Conservation (phyloP, 2,888 invertebrate genomes). For the Nemotelus pantherinus region DNA sequence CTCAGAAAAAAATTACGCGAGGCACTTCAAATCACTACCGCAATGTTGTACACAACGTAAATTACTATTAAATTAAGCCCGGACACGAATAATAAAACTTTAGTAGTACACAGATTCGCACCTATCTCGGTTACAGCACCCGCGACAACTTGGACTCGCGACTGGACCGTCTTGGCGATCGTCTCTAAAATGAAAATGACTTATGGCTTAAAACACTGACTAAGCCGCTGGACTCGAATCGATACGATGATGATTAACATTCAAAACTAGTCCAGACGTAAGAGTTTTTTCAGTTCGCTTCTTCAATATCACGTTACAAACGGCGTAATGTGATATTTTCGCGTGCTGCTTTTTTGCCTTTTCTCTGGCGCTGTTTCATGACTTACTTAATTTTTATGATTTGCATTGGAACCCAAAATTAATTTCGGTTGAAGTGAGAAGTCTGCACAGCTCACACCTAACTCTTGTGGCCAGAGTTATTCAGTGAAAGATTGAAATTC, state of each 20-base stretch:
- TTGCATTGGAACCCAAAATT: too few species aligned
- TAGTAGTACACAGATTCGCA: not conserved
- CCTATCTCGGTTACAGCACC: not conserved
- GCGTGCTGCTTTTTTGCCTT: not conserved
- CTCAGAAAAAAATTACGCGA: too few species aligned
- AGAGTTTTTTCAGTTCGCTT: not conserved
- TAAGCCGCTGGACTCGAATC: not conserved
- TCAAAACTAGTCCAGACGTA: slow-evolving; percentile 34
- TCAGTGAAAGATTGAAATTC: too few species aligned
- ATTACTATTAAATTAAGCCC: too few species aligned
- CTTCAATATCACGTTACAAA: slow-evolving; percentile 7
- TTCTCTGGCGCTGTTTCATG: not conserved
- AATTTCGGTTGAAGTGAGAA: too few species aligned
- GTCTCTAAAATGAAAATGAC: slow-evolving; percentile 7
- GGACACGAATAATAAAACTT: not conserved
- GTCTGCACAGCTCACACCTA: too few species aligned
- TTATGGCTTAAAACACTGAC: slow-evolving; percentile 24
- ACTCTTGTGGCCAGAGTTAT: too few species aligned
- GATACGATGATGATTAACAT: slow-evolving; percentile 10
- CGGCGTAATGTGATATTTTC: not conserved
- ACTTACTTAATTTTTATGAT: too few species aligned
- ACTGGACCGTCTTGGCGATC: slow-evolving; percentile 28
- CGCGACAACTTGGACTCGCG: not conserved
- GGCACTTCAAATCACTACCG: too few species aligned
- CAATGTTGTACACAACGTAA: too few species aligned